phyloP scores from a whole-genome alignment of 2,888 invertebrate species.

The Drosophila atroscutellata region DNA sequence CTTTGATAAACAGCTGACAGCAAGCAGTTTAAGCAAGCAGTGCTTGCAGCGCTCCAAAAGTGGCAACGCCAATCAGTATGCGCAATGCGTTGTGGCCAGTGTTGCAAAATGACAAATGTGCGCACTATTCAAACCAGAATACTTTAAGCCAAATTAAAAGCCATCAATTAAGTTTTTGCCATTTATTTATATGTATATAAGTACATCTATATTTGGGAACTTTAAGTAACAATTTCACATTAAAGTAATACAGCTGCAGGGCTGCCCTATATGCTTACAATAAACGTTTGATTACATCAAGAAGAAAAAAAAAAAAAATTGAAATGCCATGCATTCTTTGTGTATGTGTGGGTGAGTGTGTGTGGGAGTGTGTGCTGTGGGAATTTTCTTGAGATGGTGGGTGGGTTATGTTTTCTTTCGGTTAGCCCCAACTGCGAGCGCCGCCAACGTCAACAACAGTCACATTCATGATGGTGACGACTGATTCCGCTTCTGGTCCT shows the following conservation, averaged over 20 bases:
- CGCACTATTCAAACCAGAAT: constrained; percentile 30
- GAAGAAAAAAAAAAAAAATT: constrained; percentile 52
- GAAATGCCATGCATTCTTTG: constrained; percentile 23
- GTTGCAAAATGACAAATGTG: neutral
- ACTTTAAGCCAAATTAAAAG: neutral
- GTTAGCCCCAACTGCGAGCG: constrained; percentile 76
- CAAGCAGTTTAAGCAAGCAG: constrained; percentile 26
- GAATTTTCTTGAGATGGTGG: constrained; percentile 34
- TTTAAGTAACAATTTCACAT: constrained; percentile 56
- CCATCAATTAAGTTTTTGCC: constrained; percentile 5
- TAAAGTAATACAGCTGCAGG: constrained; percentile 42
- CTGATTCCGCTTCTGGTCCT: constrained; percentile 25
- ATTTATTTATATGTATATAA: constrained; percentile 22
- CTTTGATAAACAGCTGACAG: constrained; percentile 33
- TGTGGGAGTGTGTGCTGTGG: constrained; percentile 22
- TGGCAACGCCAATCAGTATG: constrained; percentile 7
- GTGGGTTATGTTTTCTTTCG: constrained; percentile 42
- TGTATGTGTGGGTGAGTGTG: constrained; percentile 15
- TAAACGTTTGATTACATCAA: constrained; percentile 44
- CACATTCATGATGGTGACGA: constrained; percentile 59
- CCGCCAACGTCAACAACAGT: constrained; percentile 72
- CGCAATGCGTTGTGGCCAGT: neutral
- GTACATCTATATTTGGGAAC: constrained; percentile 37
- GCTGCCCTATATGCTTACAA: constrained; percentile 48
- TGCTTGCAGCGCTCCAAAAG: neutral